A percentile compares a stretch with the other conserved stretches of the same genome.
phyloP scores from a whole-genome alignment of 2,797 vertebrate genomes.

The Rhinoraja longicauda region DNA sequence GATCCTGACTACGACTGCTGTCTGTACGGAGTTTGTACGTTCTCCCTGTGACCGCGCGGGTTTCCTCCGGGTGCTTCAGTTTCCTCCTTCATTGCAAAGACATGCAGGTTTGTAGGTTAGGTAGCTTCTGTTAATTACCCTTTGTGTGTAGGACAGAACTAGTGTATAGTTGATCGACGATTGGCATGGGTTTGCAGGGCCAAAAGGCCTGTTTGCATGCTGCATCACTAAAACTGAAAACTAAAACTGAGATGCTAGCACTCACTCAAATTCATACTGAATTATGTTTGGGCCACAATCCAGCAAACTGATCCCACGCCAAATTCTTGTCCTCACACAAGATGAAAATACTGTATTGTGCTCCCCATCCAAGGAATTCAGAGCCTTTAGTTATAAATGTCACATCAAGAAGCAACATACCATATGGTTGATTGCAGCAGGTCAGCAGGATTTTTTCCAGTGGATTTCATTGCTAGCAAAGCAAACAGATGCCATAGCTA shows the following conservation, averaged over 20 bases:
- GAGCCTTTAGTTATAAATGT: not conserved
- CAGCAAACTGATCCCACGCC: not conserved
- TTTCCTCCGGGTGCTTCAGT: no score
- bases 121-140: no score
- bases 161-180: no score
- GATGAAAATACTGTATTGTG: not conserved
- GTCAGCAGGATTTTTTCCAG: not conserved
- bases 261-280: constrained; percentile 1
- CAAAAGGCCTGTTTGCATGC: not conserved
- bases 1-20: no score
- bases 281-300: not conserved
- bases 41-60: no score
- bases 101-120: no score
- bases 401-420: not conserved
- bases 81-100: no score
- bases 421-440: not conserved
- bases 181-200: no score
- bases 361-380: not conserved
- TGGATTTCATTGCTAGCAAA: not conserved
- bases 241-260: not conserved
- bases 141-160: no score
- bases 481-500: not conserved
- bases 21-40: no score
- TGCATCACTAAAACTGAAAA: no score
- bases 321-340: not conserved